Evolutionary conservation across 2,113 vertebrate species (phyloP), one percentile per base, ranked within the genome.

Genomic region (Isurus oxyrinchus): DNA sequence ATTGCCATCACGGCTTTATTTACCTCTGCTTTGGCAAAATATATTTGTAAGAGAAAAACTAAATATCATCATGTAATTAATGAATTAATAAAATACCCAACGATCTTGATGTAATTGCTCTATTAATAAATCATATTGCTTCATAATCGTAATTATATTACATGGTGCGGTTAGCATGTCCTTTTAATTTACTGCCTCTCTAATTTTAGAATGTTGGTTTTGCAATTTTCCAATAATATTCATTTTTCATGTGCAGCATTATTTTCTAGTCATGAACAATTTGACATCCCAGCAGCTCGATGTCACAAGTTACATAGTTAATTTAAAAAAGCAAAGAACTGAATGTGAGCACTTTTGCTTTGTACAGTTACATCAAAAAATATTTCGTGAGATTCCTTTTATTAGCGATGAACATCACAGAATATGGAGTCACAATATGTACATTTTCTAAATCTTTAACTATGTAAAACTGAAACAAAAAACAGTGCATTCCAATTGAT

Each of bases 171-270:
- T 94, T 94, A 63, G 61, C n/a, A n/a, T 94, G 57, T 40, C 90
- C 31, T 66, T 63, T 63, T 63, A 94, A 94, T 94, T 66, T 66
- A 61, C 90, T 94, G 19, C 90, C 59, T 23, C 55, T 5, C 90
- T 94, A 94, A 94, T 40, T 94, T 94, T 94, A 94, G 19, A 94
- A 40, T 0, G 19, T 21, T 93, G 5, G 57, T n/a, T 93, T 61
- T 94, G 90, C n/a, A 63, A 63, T 94, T 94, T 94, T 94, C n/a
- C n/a, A 66, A 25, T n/a, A 94, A 49, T 86, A 88, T 90, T 90
- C 5, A 27, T 57, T 90, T 90, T 57, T 94, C 59, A 94, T 40
- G 59, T 23, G 35, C 40, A 94, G 35, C 35, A 0, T 93, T 35
- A 61, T 94, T 94, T 94, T 94, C 35, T 61, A 25, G n/a, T 63